Base-by-base conservation (phyloP, 2,113 vertebrate genomes). In the Xiphorhynchus elegans region DNA sequence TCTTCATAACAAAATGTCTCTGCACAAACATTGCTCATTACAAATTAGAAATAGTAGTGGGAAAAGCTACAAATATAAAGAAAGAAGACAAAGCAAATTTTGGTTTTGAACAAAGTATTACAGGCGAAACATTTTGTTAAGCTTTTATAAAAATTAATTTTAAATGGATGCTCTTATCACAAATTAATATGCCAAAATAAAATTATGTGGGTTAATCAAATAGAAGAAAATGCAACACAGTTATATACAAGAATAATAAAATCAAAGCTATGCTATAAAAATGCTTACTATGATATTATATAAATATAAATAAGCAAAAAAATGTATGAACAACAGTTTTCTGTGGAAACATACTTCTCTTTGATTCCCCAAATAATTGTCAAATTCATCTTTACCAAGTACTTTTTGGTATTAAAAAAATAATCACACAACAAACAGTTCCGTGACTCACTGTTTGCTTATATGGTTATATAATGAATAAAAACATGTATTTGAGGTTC, bases 41-140 rank as follows among this genome's bases (percentile, higher is more conserved):
- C 87, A 96, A 97, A 97, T 95, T 91, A 87, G 90, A 95, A 95
- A 87, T 89, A 88, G 64, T 84, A 78, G 64, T 68, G 68, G 49
- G 31, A 95, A 94, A 85, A 77, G 19, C 42, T 84, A 87, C 70
- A 84, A 87, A 63, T 40, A 95, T 37, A 83, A 91, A 83, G 76
- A 75, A 84, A 69, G 19, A 90, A 79, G 53, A 58, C 40, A 86
- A 50, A 81, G 23, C 87, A 75, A 70, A 92, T 42, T 85, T 29
- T 83, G 8, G 9, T 31, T 85, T 89, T 85, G 63, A 88, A 83
- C 13, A 83, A 53, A 69, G 28, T 29, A 55, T 69, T 67, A 47
- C 6, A 55, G 24, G 63, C 80, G 46, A 90, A 80, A 84, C 29
- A 55, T 5, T 53, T 62, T 64, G 83, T 49, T 25, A 79, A 77